Conservation (phyloP, 2,888 invertebrate genomes). For the Stenichneumon culpator region DNA sequence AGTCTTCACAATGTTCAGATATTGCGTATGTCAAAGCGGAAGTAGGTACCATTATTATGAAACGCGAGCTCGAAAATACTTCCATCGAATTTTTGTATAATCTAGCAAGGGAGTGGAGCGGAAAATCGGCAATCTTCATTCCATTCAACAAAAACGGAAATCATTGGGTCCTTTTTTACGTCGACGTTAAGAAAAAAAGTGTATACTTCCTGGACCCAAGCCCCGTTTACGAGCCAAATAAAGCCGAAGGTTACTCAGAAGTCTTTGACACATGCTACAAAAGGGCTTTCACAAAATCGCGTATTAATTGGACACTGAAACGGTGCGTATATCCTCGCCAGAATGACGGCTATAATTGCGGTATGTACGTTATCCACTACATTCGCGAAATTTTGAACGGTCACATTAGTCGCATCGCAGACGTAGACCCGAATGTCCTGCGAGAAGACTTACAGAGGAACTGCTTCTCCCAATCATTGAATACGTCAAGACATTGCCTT, state of each 20-base stretch:
- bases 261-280: conserved; percentile 5
- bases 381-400: conserved; percentile 34
- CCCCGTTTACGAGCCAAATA: background rate
- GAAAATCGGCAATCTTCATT: conserved; percentile 7
- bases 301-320: conserved; percentile 1
- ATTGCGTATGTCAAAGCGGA: conserved; percentile 22
- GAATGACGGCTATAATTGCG: conserved; percentile 49
- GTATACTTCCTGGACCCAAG: conserved; percentile 27
- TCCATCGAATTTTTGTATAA: conserved; percentile 3
- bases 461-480: conserved; percentile 14
- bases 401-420: conserved; percentile 2
- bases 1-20: conserved; percentile 7
- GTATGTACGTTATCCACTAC: conserved; percentile 39
- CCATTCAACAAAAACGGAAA: conserved; percentile 30
- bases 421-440: conserved; percentile 15
- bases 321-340: conserved; percentile 37
- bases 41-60: conserved; percentile 14
- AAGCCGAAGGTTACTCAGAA: conserved; percentile 1
- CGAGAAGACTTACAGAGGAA: conserved; percentile 8
- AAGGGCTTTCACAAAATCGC: conserved; percentile 11
- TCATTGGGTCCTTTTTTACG: conserved; percentile 33
- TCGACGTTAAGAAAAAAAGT: conserved; percentile 2
- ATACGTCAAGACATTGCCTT: conserved; percentile 34
- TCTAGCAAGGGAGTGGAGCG: background rate
- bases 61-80: conserved; percentile 3